A percentile compares a stretch with the other conserved stretches of the same genome.
Evolutionary conservation across 2,113 vertebrate genomes (phyloP).

Genomic region (Aplodontia rufa): DNA sequence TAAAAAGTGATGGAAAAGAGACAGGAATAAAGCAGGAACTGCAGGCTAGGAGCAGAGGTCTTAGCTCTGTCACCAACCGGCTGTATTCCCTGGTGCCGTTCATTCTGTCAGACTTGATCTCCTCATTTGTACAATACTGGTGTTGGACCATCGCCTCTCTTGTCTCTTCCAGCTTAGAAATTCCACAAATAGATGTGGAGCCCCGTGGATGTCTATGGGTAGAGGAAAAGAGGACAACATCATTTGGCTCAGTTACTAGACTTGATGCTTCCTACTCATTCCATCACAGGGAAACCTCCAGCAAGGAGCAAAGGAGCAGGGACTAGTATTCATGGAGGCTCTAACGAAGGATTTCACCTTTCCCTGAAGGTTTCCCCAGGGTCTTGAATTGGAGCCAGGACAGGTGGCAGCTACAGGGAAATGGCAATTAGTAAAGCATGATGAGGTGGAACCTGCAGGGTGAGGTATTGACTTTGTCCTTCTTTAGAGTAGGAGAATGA

Average conservation of each 20-base stretch:
- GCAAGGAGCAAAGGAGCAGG: not conserved
- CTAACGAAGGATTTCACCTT: conserved; percentile 54
- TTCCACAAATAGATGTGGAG: not conserved
- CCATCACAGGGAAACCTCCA: not conserved
- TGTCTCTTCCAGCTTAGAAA: not conserved
- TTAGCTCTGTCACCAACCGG: fast-evolving
- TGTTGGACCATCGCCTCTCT: not conserved
- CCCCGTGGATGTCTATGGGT: not conserved
- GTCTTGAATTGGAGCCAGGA: conserved; percentile 54
- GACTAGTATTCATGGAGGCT: fast-evolving
- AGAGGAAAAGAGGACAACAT: not conserved
- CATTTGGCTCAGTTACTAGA: not conserved
- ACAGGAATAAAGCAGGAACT: not conserved
- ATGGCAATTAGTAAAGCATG: conserved; percentile 18
- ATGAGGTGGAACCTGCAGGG: not conserved
- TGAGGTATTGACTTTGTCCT: conserved; percentile 20
- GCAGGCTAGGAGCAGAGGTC: fast-evolving
- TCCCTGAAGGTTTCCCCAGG: not conserved
- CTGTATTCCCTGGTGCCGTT: not conserved
- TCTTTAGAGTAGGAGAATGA: not conserved
- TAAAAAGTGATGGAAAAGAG: not conserved
- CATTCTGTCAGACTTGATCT: not conserved
- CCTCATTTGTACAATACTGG: not conserved
- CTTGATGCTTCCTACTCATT: not conserved
- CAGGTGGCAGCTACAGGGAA: conserved; percentile 64